A percentile compares a stretch with the other conserved stretches of the same genome.
Conservation (phyloP, 2,113 vertebrate genomes). For the Pygoscelis antarcticus region DNA sequence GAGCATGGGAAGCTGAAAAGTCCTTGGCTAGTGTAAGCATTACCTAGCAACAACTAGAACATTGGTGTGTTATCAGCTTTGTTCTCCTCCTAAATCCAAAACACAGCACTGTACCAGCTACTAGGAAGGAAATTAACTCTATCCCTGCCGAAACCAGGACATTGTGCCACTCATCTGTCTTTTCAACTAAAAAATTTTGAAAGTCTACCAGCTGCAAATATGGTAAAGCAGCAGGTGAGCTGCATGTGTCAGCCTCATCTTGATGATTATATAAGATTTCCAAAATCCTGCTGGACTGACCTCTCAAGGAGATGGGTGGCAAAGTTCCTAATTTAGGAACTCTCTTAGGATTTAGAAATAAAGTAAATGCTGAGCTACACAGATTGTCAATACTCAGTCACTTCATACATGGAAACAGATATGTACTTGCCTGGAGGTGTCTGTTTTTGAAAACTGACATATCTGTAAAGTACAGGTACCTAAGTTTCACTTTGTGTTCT, state of each 20-base stretch:
- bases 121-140: no score
- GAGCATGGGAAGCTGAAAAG: no score
- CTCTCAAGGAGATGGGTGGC: not conserved
- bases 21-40: no score
- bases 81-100: no score
- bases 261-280: not conserved
- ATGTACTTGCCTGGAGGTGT: not conserved
- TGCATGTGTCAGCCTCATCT: not conserved
- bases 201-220: not conserved
- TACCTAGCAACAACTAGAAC: no score
- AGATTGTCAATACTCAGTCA: not conserved
- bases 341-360: not conserved
- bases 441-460: not conserved
- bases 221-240: not conserved
- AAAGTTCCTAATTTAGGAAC: not conserved
- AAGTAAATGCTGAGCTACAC: not conserved
- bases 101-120: no score
- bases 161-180: not conserved
- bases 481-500: not conserved
- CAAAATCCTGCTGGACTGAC: not conserved
- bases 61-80: no score
- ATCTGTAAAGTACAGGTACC: not conserved
- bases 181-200: not conserved
- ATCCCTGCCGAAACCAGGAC: no score
- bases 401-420: not conserved